Evolutionary conservation across 2,888 invertebrate species (phyloP), one percentile per base, ranked within the genome.

Genomic region (Dasysyrphus albostriatus): DNA sequence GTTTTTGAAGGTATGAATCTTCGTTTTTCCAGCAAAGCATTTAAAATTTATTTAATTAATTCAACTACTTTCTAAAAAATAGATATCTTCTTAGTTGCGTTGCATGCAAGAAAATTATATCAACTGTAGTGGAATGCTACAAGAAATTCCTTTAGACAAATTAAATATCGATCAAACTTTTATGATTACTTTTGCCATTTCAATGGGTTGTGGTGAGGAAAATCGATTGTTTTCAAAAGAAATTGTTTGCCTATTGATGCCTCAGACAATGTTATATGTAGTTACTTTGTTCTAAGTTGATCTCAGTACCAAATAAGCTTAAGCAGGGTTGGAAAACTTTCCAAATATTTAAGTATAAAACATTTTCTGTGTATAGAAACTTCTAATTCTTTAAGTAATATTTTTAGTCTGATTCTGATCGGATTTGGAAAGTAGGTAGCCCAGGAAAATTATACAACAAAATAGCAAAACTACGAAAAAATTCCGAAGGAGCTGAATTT

Each of bases 21-120:
- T 92, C 92, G 88, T 88, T 90, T 81, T 90, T 89, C 92, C 92
- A 92, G 89, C 91, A 92, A 88, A 91, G 90, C 92, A 92, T 92
- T 89, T 78, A 74, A 44, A 39, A 9, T 56, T 4, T 44, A 32
- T 24, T 24, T 24, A 24, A 10, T 49, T 19, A 24, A 44, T 51
- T 32, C 10, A 10, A 10, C 16, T 34, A 47, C 37, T 54, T 29
- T 12, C 6, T 6, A 6, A 14, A 19, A 14, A 19, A 10, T 3
- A n/a, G 3, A 32, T 54, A n/a, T 58, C 5, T 39, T 39, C 12
- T 5, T 5, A 19, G 19, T 8, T 67, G 37, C n/a, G 51, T 44
- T 54, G 4, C 42, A 76, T 72, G 37, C 58, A 24, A 70, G 29
- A 59, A 29, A 42, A 32, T 74, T 5, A 6, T 5, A 8, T 14